A percentile compares a stretch with the other conserved stretches of the same genome.
phyloP scores from a whole-genome alignment of 1,140 invertebrate species.

The Drosophila azteca region DNA sequence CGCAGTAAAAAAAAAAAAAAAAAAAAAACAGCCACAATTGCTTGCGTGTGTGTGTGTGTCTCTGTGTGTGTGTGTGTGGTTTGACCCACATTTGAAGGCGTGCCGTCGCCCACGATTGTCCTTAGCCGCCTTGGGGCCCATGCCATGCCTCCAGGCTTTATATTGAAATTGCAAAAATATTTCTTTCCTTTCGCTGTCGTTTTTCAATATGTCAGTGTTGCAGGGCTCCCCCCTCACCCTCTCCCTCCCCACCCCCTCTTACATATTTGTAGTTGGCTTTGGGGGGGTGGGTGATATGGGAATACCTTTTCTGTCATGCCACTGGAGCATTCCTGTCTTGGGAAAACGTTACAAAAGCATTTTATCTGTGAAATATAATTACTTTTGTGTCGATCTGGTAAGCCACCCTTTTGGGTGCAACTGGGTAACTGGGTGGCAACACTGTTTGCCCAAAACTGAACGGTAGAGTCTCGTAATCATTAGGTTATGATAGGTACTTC shows the following conservation, averaged over 20 bases:
- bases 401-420: too few relatives aligned
- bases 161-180: slow-evolving; percentile 72
- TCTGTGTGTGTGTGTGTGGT: slow-evolving; percentile 32
- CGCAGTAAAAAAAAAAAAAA: slow-evolving; percentile 1
- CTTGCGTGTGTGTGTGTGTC: not conserved
- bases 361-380: too few relatives aligned
- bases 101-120: slow-evolving; percentile 51
- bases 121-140: slow-evolving; percentile 21
- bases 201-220: slow-evolving; percentile 58
- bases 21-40: slow-evolving; percentile 37
- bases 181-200: slow-evolving; percentile 27
- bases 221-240: too few relatives aligned
- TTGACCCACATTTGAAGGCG: slow-evolving; percentile 75
- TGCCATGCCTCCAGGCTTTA: slow-evolving; percentile 61
- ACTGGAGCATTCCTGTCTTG: too few relatives aligned
- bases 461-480: too few relatives aligned
- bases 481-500: too few relatives aligned
- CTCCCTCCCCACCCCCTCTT: not conserved
- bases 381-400: too few relatives aligned
- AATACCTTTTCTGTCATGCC: too few relatives aligned
- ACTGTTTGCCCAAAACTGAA: too few relatives aligned
- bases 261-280: slow-evolving; percentile 2
- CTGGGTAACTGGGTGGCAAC: too few relatives aligned
- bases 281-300: too few relatives aligned
- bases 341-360: too few relatives aligned